Conservation (phyloP, 2,113 vertebrate species). For the Gymnorhina tibicen region DNA sequence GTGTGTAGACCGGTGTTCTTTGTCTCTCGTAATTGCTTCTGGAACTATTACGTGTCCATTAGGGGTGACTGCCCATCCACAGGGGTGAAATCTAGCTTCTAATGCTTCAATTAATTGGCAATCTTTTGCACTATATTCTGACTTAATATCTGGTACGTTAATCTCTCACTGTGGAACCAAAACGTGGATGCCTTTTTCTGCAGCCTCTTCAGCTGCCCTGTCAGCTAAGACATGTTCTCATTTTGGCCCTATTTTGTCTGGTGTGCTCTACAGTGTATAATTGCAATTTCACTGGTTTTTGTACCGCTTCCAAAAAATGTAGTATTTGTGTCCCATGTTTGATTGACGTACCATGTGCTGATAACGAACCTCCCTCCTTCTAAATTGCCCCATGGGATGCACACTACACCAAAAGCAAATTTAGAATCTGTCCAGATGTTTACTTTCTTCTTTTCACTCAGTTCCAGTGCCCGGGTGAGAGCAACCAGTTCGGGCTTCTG, state of each 20-base stretch:
- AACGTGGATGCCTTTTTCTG: neutral
- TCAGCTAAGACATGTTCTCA: fast-evolving
- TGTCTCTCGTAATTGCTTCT: neutral
- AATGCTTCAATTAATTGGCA: neutral
- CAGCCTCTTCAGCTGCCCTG: neutral
- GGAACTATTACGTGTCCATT: neutral
- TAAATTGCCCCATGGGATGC: neutral
- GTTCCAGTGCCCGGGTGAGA: fast-evolving
- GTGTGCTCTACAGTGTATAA: neutral
- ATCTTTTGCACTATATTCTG: neutral
- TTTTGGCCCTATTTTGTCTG: neutral
- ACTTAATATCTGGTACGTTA: neutral
- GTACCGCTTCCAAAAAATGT: no score
- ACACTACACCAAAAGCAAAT: neutral
- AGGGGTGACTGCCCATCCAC: neutral
- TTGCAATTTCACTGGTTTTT: neutral
- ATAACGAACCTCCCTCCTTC: neutral
- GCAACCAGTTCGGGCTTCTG: neutral
- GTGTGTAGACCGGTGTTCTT: neutral
- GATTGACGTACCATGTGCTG: fast-evolving
- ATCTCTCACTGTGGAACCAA: neutral
- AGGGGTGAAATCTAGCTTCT: neutral
- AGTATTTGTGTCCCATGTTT: neutral
- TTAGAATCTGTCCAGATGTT: neutral
- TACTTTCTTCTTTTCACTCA: neutral